Evolutionary conservation across 2,888 invertebrate species (phyloP).

Genomic region (Camptogramma bilineatum): DNA sequence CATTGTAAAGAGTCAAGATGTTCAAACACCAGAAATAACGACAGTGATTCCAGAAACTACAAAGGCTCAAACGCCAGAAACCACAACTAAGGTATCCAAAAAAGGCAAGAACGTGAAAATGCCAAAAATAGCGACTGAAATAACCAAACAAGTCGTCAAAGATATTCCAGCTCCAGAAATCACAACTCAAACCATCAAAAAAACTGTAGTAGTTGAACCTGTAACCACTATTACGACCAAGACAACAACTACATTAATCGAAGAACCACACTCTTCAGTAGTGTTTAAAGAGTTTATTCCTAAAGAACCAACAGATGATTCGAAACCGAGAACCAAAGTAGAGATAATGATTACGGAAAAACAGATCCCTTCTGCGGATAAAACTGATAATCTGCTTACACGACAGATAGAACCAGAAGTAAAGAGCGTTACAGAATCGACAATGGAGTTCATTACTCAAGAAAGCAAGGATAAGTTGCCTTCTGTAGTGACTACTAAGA

Average conservation of each 20-base stretch:
- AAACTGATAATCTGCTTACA: slow-evolving; percentile 7
- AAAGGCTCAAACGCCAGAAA: not conserved
- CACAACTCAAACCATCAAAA: not conserved
- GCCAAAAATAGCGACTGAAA: slow-evolving; percentile 1
- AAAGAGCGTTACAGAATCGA: slow-evolving; percentile 43
- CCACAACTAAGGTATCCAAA: not conserved
- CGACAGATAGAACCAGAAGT: slow-evolving; percentile 31
- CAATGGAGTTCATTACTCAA: slow-evolving; percentile 46
- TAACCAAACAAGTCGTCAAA: slow-evolving; percentile 4
- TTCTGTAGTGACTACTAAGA: slow-evolving; percentile 9
- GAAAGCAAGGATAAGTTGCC: slow-evolving; percentile 42
- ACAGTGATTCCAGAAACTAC: not conserved
- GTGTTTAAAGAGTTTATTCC: slow-evolving; percentile 1
- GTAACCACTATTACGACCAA: slow-evolving; percentile 7
- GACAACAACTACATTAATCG: slow-evolving; percentile 14
- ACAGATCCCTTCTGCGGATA: slow-evolving; percentile 19
- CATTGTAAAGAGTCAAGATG: not conserved
- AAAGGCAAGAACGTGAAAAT: slow-evolving; percentile 2
- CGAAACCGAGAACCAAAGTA: slow-evolving; percentile 16
- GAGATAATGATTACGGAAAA: slow-evolving; percentile 26
- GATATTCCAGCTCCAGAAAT: not conserved
- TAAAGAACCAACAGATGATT: slow-evolving; percentile 8
- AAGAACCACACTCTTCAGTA: slow-evolving; percentile 9
- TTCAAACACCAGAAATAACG: not conserved
- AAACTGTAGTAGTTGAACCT: slow-evolving; percentile 5